phyloP scores from a whole-genome alignment of 2,113 vertebrate genomes.

The Upupa epops region DNA sequence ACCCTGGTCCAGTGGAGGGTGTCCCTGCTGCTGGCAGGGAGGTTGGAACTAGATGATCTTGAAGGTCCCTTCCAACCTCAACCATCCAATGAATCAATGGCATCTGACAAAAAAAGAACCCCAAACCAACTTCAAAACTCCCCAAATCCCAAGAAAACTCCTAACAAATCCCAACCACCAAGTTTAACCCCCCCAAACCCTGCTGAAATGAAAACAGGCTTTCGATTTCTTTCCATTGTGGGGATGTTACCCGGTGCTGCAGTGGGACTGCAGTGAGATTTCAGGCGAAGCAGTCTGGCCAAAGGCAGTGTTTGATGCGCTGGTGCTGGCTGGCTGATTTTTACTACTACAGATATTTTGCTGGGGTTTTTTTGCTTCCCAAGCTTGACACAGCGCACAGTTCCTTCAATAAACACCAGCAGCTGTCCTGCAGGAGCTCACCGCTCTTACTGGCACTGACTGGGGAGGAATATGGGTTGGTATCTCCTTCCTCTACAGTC shows the following conservation, averaged over 20 bases:
- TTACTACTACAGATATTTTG: neutral
- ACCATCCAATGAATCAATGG: too few relatives aligned
- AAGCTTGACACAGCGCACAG: neutral
- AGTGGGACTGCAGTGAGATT: neutral
- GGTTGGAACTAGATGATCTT: too few relatives aligned
- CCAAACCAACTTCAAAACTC: too few relatives aligned
- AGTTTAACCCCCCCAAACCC: too few relatives aligned
- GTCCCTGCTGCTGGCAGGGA: too few relatives aligned
- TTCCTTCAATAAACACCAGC: neutral
- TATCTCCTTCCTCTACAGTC: rapidly evolving
- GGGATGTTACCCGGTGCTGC: neutral
- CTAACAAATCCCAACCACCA: neutral
- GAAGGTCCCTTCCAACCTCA: too few relatives aligned
- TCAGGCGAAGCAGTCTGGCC: neutral
- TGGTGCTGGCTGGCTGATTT: neutral
- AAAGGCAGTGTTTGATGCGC: rapidly evolving
- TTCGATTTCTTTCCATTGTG: neutral
- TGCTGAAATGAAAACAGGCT: too few relatives aligned
- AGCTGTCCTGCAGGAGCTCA: neutral
- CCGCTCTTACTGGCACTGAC: neutral
- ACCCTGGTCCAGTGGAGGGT: too few relatives aligned
- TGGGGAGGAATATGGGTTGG: neutral
- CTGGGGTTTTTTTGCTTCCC: neutral
- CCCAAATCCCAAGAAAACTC: neutral
- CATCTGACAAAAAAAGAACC: too few relatives aligned